Evolutionary conservation across 1,140 invertebrate species (phyloP).

Genomic region (Cyclina sinensis): DNA sequence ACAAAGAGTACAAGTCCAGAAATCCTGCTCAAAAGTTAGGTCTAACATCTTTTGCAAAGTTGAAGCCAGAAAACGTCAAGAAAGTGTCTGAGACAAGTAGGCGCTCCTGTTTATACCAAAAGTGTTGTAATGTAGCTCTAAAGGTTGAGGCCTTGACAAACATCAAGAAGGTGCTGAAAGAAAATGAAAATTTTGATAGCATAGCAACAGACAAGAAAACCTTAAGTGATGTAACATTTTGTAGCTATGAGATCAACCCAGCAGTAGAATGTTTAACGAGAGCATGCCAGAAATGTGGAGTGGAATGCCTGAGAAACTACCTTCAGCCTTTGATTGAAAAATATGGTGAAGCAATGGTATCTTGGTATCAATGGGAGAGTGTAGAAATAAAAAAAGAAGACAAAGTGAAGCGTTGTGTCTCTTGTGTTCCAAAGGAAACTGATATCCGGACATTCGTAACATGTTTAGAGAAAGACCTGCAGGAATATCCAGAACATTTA

Average conservation of each 20-base stretch:
- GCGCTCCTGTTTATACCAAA: conserved; percentile 52
- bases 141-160: conserved; percentile 38
- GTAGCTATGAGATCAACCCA: too few relatives aligned
- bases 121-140: conserved; percentile 53
- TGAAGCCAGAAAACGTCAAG: conserved; percentile 42
- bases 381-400: background rate
- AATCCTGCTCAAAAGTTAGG: conserved; percentile 18
- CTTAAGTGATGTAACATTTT: background rate
- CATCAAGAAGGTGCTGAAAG: background rate
- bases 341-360: background rate
- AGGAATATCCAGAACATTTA: background rate
- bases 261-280: background rate
- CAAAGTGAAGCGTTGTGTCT: background rate
- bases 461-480: background rate
- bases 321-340: background rate
- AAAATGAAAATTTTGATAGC: background rate
- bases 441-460: background rate
- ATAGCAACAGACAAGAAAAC: conserved; percentile 30
- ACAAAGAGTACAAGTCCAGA: conserved; percentile 5
- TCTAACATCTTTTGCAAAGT: conserved; percentile 40
- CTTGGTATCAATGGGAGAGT: conserved; percentile 11
- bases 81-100: conserved; percentile 56
- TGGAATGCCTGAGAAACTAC: background rate
- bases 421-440: conserved; percentile 12
- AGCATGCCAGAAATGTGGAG: conserved; percentile 10